phyloP scores from a whole-genome alignment of 1,140 invertebrate species.

The Eueides isabella region DNA sequence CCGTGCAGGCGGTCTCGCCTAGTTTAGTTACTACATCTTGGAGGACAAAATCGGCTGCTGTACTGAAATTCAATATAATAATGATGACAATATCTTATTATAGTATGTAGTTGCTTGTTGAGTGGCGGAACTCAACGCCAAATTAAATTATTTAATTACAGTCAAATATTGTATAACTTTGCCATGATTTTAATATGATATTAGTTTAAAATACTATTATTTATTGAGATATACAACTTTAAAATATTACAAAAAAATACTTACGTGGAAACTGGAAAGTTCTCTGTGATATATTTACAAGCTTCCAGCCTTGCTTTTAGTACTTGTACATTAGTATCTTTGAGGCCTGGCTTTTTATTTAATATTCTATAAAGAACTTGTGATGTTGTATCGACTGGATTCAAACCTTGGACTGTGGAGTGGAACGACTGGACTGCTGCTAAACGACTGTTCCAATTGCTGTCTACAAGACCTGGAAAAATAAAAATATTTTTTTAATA shows the following conservation, averaged over 20 bases:
- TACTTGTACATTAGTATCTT: slow-evolving; percentile 97
- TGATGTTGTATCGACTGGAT: slow-evolving; percentile 85
- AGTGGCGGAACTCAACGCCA: too few species aligned
- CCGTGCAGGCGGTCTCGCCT: slow-evolving; percentile 91
- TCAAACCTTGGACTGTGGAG: slow-evolving; percentile 85
- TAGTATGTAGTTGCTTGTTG: too few species aligned
- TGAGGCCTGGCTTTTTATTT: slow-evolving; percentile 94
- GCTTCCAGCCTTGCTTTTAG: slow-evolving; percentile 92
- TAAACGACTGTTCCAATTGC: slow-evolving; percentile 95
- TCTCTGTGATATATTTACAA: slow-evolving; percentile 90
- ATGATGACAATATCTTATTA: too few species aligned
- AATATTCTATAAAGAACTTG: slow-evolving; percentile 90
- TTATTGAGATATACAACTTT: too few species aligned
- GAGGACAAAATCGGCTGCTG: slow-evolving; percentile 89
- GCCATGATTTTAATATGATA: too few species aligned
- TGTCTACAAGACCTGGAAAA: slow-evolving; percentile 85
- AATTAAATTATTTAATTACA: too few species aligned
- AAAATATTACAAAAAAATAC: slow-evolving; percentile 36
- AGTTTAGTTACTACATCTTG: slow-evolving; percentile 93
- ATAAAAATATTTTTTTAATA: neutral
- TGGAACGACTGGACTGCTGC: slow-evolving; percentile 88
- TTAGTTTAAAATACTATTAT: too few species aligned
- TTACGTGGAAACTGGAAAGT: slow-evolving; percentile 87
- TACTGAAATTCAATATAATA: slow-evolving; percentile 74
- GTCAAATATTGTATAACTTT: too few species aligned